Percentiles rank a stretch among this genome's conserved stretches.
Conservation (phyloP, 2,888 invertebrate species). For the Drosophila barbarae region DNA sequence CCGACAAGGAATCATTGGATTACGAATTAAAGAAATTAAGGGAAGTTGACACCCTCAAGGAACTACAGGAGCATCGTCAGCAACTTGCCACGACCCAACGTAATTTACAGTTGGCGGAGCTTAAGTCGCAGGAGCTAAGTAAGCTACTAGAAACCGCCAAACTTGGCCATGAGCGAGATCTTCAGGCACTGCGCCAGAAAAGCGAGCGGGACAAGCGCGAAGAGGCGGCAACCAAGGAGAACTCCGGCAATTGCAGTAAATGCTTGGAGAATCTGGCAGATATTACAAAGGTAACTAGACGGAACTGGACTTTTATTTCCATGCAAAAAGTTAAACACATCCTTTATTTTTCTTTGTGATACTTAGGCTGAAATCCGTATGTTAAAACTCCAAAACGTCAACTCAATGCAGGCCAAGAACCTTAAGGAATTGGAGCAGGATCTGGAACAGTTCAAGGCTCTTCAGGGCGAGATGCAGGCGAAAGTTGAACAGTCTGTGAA, state of each 20-base stretch:
- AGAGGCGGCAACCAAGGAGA: conserved; percentile 55
- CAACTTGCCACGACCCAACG: conserved; percentile 82
- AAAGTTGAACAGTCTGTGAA: conserved; percentile 80
- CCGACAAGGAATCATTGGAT: conserved; percentile 82
- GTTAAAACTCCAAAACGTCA: conserved; percentile 72
- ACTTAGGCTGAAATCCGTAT: conserved; percentile 77
- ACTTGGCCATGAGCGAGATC: conserved; percentile 74
- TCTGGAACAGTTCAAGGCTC: conserved; percentile 74
- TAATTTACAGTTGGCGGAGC: conserved; percentile 73
- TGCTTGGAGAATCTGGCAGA: conserved; percentile 75
- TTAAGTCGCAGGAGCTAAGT: conserved; percentile 74
- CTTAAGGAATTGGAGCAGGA: conserved; percentile 71
- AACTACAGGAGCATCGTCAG: conserved; percentile 81
- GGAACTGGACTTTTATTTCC: not conserved
- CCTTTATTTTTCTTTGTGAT: not conserved
- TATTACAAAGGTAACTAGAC: conserved; percentile 71
- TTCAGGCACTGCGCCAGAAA: conserved; percentile 67
- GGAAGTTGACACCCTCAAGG: conserved; percentile 80
- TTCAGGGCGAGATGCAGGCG: conserved; percentile 75
- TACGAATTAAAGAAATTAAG: conserved; percentile 82
- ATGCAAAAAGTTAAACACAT: not conserved
- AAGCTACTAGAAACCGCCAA: conserved; percentile 82
- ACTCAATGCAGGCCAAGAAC: conserved; percentile 70
- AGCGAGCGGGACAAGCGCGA: conserved; percentile 63
- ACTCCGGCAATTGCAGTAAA: conserved; percentile 68